A percentile compares a stretch with the other conserved stretches of the same genome.
These are phyloP conservation scores for Terrapene triunguis DNA, from an alignment of 2,113 vertebrate genomes.

Conservation along the genomic window DNA sequence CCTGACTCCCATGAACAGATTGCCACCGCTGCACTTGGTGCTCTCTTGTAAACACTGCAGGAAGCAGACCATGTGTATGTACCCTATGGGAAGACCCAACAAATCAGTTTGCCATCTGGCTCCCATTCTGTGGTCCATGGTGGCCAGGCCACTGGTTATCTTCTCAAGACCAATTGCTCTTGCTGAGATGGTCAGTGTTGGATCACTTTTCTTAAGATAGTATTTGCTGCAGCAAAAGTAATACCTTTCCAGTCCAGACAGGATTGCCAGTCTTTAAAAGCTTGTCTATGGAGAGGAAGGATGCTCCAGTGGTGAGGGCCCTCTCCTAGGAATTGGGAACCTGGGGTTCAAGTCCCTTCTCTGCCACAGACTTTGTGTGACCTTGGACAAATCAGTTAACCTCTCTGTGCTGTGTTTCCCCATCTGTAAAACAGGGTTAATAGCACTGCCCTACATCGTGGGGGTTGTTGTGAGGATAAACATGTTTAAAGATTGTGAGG, in stretches of 20 bases:
- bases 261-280: not conserved
- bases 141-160: not conserved
- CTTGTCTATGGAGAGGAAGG: not conserved
- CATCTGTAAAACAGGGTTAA: not conserved
- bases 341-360: not conserved
- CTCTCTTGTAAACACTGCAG: not conserved
- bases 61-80: not conserved
- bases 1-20: not conserved
- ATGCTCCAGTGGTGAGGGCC: not conserved
- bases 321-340: not conserved
- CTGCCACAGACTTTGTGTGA: rapidly evolving
- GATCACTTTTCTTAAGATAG: not conserved
- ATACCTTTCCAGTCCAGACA: not conserved
- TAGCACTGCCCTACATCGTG: not conserved
- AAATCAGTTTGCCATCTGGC: not conserved
- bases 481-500: rapidly evolving
- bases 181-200: not conserved
- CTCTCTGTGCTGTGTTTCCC: not conserved
- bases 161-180: not conserved
- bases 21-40: not conserved
- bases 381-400: not conserved
- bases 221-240: not conserved
- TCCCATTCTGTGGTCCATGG: not conserved
- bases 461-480: not conserved
- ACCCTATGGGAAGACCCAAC: not conserved